phyloP scores from a whole-genome alignment of 2,797 vertebrate species.

The Mastacembelus armatus region DNA sequence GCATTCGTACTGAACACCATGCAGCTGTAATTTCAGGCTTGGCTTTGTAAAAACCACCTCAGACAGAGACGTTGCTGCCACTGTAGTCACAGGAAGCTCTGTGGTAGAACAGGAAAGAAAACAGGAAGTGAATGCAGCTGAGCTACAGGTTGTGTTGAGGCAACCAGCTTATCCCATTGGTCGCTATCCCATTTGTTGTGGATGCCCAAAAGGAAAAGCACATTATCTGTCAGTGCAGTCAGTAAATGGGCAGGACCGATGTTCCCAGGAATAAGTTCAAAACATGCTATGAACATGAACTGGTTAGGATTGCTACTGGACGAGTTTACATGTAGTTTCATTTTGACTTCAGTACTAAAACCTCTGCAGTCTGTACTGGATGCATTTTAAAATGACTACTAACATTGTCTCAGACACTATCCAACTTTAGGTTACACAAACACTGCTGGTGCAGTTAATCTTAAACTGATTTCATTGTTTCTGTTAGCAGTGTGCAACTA shows the following conservation, averaged over 20 bases:
- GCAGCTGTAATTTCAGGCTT: slow-evolving; percentile 67
- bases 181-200: slow-evolving; percentile 27
- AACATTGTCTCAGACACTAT: too few relatives aligned
- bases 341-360: neutral
- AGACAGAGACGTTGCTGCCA: slow-evolving; percentile 63
- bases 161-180: slow-evolving; percentile 38
- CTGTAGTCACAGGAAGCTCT: slow-evolving; percentile 78
- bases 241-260: slow-evolving; percentile 25
- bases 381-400: neutral
- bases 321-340: neutral
- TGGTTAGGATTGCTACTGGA: neutral
- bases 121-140: slow-evolving; percentile 80
- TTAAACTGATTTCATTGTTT: too few relatives aligned
- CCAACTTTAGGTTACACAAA: too few relatives aligned
- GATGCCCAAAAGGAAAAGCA: slow-evolving; percentile 8
- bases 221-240: slow-evolving; percentile 4
- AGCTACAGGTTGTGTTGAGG: slow-evolving; percentile 67
- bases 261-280: slow-evolving; percentile 26
- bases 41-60: slow-evolving; percentile 34
- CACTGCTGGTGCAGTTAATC: too few relatives aligned
- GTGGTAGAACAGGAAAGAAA: slow-evolving; percentile 82
- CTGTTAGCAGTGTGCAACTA: too few relatives aligned
- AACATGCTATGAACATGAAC: slow-evolving; percentile 1
- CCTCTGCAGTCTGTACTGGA: neutral
- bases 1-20: slow-evolving; percentile 28